Percentiles rank a stretch among this genome's conserved stretches.
Conservation (phyloP, 1,140 invertebrate species). For the Lethocerus indicus region DNA sequence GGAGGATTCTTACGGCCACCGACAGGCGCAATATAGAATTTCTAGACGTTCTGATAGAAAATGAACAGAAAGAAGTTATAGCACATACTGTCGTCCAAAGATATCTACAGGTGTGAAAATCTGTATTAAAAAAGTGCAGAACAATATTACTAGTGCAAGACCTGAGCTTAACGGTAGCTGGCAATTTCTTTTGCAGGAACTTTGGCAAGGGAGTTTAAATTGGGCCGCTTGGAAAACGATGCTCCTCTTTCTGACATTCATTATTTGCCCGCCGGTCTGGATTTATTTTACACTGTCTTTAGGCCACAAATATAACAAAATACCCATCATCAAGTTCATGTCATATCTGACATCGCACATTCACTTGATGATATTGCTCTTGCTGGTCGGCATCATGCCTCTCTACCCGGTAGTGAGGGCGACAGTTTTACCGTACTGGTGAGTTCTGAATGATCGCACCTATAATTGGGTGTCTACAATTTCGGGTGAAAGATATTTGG, state of each 20-base stretch:
- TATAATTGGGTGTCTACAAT: not conserved
- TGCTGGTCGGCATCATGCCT: slow-evolving; percentile 80
- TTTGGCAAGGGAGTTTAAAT: slow-evolving; percentile 87
- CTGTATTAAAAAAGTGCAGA: too few relatives aligned
- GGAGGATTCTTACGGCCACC: slow-evolving; percentile 75
- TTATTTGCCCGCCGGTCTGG: slow-evolving; percentile 92
- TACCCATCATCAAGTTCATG: slow-evolving; percentile 99
- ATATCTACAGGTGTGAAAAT: slow-evolving; percentile 69
- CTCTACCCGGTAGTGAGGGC: slow-evolving; percentile 61
- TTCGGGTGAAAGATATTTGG: not conserved
- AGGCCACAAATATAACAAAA: slow-evolving; percentile 87
- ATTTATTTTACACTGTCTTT: slow-evolving; percentile 88
- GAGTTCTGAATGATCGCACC: slow-evolving; percentile 1
- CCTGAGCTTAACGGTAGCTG: too few relatives aligned
- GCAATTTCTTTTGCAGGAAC: slow-evolving; percentile 56
- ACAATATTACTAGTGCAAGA: too few relatives aligned
- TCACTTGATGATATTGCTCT: slow-evolving; percentile 86
- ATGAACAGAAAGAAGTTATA: slow-evolving; percentile 95
- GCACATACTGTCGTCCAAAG: slow-evolving; percentile 77
- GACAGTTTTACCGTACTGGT: slow-evolving; percentile 40
- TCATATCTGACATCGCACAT: slow-evolving; percentile 96
- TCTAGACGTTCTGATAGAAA: slow-evolving; percentile 94
- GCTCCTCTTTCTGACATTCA: slow-evolving; percentile 77
- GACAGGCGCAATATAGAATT: slow-evolving; percentile 87
- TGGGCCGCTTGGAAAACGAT: slow-evolving; percentile 93